Evolutionary conservation across 2,113 vertebrate genomes (phyloP).

Genomic region (Oryzias woworae): DNA sequence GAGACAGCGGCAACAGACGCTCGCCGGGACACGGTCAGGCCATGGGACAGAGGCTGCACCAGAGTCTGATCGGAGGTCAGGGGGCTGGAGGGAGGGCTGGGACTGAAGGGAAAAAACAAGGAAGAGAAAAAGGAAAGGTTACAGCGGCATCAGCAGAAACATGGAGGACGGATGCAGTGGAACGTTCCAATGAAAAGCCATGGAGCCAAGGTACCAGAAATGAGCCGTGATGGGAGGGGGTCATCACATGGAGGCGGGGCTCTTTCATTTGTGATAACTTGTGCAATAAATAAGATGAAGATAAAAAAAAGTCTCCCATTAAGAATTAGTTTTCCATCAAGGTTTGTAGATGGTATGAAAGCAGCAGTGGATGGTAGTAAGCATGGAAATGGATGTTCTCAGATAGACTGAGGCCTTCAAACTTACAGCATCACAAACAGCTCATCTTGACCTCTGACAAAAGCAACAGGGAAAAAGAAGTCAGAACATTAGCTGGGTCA

Average conservation of each 20-base stretch:
- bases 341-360: constrained; percentile 13
- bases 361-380: constrained; percentile 20
- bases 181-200: constrained; percentile 12
- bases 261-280: constrained; percentile 46
- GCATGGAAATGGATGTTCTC: constrained; percentile 13
- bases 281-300: constrained; percentile 10
- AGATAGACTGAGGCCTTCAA: constrained; percentile 1
- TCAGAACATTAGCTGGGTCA: constrained; percentile 37
- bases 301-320: too few relatives aligned
- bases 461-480: constrained; percentile 29
- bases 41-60: constrained; percentile 42
- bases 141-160: background rate
- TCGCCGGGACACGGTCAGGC: constrained; percentile 28
- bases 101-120: constrained; percentile 23
- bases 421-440: constrained; percentile 76
- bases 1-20: constrained; percentile 63
- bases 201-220: constrained; percentile 37
- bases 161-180: too few relatives aligned
- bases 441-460: constrained; percentile 68
- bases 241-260: background rate
- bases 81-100: constrained; percentile 52
- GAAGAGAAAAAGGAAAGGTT: background rate
- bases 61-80: constrained; percentile 33
- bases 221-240: background rate
- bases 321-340: too few relatives aligned